Evolutionary conservation across 2,113 vertebrate species (phyloP).

Genomic region (Notarius quadriscutis): DNA sequence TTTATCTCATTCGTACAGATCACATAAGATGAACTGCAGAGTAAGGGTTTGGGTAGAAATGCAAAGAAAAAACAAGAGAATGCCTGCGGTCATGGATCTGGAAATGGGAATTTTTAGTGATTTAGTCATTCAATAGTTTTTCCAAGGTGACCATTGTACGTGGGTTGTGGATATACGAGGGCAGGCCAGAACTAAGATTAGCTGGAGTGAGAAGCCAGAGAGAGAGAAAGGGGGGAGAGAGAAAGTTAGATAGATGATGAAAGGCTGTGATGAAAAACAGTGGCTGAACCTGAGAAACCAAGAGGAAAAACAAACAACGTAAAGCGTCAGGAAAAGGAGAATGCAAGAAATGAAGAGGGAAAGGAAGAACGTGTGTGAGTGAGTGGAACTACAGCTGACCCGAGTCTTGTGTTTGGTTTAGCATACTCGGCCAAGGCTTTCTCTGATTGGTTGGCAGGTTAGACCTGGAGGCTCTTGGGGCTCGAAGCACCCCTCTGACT

Average conservation of each 20-base stretch:
- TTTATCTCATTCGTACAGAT: slow-evolving; percentile 60
- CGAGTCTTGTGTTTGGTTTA: slow-evolving; percentile 72
- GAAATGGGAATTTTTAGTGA: slow-evolving; percentile 33
- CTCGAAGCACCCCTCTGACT: slow-evolving; percentile 71
- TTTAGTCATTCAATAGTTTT: slow-evolving; percentile 32
- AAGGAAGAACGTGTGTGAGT: slow-evolving; percentile 46
- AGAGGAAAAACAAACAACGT: slow-evolving; percentile 33
- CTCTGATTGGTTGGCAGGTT: slow-evolving; percentile 80
- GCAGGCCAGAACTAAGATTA: slow-evolving; percentile 38
- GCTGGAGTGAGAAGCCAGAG: slow-evolving; percentile 31
- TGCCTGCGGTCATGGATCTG: slow-evolving; percentile 34
- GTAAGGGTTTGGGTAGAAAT: slow-evolving; percentile 18
- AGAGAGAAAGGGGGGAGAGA: not conserved
- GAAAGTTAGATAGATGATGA: not conserved
- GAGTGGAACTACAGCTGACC: slow-evolving; percentile 63
- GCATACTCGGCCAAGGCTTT: slow-evolving; percentile 74
- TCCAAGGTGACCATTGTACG: slow-evolving; percentile 48
- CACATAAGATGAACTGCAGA: slow-evolving; percentile 34
- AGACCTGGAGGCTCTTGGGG: slow-evolving; percentile 70
- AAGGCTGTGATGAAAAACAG: slow-evolving; percentile 22
- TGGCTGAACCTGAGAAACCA: slow-evolving; percentile 24
- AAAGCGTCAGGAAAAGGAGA: slow-evolving; percentile 7
- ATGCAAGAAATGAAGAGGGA: not conserved
- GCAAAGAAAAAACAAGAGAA: slow-evolving; percentile 26
- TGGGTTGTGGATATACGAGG: slow-evolving; percentile 43